Evolutionary conservation across 2,113 vertebrate genomes (phyloP), one percentile per base, ranked within the genome.

Genomic region (Ciconia maguari): DNA sequence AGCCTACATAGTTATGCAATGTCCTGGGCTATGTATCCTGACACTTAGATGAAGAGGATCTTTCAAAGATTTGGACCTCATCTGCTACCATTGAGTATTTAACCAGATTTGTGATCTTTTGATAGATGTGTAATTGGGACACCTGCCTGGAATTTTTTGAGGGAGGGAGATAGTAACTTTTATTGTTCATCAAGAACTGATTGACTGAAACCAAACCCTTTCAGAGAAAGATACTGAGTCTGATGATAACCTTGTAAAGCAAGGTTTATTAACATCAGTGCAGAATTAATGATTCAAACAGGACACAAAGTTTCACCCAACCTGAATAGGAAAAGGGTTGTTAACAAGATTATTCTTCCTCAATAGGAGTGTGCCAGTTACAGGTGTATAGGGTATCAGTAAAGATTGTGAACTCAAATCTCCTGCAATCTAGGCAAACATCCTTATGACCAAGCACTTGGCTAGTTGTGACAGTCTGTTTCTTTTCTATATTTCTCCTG

Each of bases 1-100:
- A 95, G 36, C 90, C 74, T 91, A 89, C 61, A 76, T 70, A 93
- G 17, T 91, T 94, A 74, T 42, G n/a, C 65, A 94, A 75, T 89
- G 71, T 24, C 46, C 42, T 68, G 30, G 16, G 38, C 27, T 71
- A 41, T n/a, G 13, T 15, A 75, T 55, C 29, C 55, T 78, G 38
- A 49, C 48, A 81, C 41, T 44, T 81, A 60, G 24, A 55, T 68
- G 72, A 94, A 76, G 44, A 57, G 7, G 16, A 71, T 75, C 42
- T 90, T 46, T 87, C 42, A 25, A 64, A 83, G 44, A 44, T 68
- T 68, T 36, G n/a, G 57, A 64, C 21, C 19, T 46, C 16, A 55
- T 21, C 48, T 81, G n/a, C 24, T 86, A 36, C 18, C 49, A 30
- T 0, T 41, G 44, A 30, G 34, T 76, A 29, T 89, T 26, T 79